Evolutionary conservation across 2,113 vertebrate genomes (phyloP).

Genomic region (Varanus salvator): DNA sequence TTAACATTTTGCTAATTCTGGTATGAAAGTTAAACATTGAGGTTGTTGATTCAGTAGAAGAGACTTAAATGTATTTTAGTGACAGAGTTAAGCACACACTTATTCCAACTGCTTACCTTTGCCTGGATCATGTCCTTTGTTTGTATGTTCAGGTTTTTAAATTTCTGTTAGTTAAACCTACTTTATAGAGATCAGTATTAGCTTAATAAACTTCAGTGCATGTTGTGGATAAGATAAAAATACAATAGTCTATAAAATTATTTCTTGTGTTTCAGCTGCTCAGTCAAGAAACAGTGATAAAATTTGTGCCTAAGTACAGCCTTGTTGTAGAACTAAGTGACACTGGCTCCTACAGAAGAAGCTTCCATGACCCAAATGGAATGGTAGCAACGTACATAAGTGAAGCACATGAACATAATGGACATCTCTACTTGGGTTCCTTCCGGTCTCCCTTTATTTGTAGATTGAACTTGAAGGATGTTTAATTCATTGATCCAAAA

Average conservation of each 20-base stretch:
- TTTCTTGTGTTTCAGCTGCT: conserved; percentile 81
- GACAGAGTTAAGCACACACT: too few relatives aligned
- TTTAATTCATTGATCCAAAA: conserved; percentile 60
- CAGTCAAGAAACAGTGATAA: conserved; percentile 86
- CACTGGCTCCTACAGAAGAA: conserved; percentile 88
- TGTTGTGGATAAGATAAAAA: neutral
- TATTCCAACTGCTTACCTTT: conserved; percentile 27
- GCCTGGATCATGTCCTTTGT: neutral
- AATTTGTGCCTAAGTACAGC: conserved; percentile 91
- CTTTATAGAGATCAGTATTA: neutral
- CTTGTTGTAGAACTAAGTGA: conserved; percentile 91
- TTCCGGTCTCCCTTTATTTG: conserved; percentile 89
- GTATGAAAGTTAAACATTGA: neutral
- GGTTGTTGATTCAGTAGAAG: neutral
- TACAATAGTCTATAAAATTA: neutral
- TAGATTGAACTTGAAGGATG: conserved; percentile 83
- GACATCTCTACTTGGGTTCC: conserved; percentile 93
- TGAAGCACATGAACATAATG: conserved; percentile 88
- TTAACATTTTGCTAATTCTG: neutral
- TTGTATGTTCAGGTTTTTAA: conserved; percentile 6
- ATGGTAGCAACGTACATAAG: conserved; percentile 84
- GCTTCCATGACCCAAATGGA: conserved; percentile 92
- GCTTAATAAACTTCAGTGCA: neutral
- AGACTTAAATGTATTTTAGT: too few relatives aligned
- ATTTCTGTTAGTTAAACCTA: neutral